Base-by-base conservation (phyloP, 2,797 vertebrate genomes). In the Ceryle rudis region DNA sequence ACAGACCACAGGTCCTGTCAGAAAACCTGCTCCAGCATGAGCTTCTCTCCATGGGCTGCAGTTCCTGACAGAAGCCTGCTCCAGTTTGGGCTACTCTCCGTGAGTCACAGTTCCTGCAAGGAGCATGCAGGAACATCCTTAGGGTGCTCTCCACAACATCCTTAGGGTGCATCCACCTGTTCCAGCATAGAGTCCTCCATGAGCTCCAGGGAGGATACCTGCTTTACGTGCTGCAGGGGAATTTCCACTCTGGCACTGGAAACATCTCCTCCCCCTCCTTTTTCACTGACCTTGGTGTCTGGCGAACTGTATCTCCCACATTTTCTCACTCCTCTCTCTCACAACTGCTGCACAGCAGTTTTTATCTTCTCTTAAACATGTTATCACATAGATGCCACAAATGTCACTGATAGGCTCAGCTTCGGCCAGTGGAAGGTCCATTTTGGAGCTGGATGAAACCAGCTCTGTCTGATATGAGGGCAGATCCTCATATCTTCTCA, bases 131-230 rank as follows among this genome's bases (percentile, higher is more conserved):
- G n/a, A n/a, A n/a, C n/a, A n/a, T n/a, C n/a, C n/a, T n/a, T n/a
- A n/a, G n/a, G n/a, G n/a, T n/a, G n/a, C n/a, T 52, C 2, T 13
- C 25, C 47, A 41, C 26, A 61, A 1, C 17, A 18, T 66, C 26
- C 42, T 31, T 22, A 28, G 22, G 39, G 28, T 1, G 0, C 20
- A 60, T 19, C 41, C 60, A 19, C 42, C 19, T 51, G 18, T 52
- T 51, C 51, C 2, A 0, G 17, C 2, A 0, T 15, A 9, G 39
- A 14, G 9, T 44, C 19, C 49, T 60, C 35, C 26, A 5, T 0
- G 1, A 44, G 71, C 49, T 72, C 10, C 39, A 65, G n/a, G 60
- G 65, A 25, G 31, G 33, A 2, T 0, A 39, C 35, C 54, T 55
- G 41, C 70, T 61, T 29, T 55, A 18, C 39, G 1, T 39, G 29